A percentile compares a stretch with the other conserved stretches of the same genome.
Evolutionary conservation across 2,113 vertebrate species (phyloP).

Genomic region (Pao palembangensis): DNA sequence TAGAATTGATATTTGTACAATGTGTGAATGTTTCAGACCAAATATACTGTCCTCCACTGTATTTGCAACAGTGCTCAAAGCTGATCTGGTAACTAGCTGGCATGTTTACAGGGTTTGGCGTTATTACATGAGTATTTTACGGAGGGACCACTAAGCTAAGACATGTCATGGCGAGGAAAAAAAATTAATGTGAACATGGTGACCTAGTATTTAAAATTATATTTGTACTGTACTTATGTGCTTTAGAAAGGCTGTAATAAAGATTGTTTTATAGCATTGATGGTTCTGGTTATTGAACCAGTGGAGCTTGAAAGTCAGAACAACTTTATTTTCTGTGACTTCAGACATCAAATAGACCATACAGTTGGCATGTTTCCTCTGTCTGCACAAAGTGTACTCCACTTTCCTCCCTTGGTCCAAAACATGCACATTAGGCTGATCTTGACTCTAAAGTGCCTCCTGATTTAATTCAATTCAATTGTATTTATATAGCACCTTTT

Average conservation of each 20-base stretch:
- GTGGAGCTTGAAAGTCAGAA: neutral
- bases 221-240: conserved; percentile 51
- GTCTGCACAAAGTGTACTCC: no score
- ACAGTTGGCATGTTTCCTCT: no score
- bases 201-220: conserved; percentile 33
- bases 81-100: conserved; percentile 19
- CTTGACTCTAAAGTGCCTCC: no score
- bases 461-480: no score
- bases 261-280: conserved; percentile 67
- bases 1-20: no score
- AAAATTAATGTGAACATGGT: conserved; percentile 31
- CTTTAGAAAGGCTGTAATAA: conserved; percentile 58
- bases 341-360: no score
- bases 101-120: neutral
- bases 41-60: neutral
- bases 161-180: conserved; percentile 8
- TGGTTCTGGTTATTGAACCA: conserved; percentile 16
- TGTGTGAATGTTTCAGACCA: no score
- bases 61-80: neutral
- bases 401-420: no score
- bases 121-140: neutral
- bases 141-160: conserved; percentile 6
- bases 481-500: no score
- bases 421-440: no score
- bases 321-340: neutral